Evolutionary conservation across 2,797 vertebrate genomes (phyloP), one percentile per base, ranked within the genome.

Genomic region (Sebastes steindachneri): DNA sequence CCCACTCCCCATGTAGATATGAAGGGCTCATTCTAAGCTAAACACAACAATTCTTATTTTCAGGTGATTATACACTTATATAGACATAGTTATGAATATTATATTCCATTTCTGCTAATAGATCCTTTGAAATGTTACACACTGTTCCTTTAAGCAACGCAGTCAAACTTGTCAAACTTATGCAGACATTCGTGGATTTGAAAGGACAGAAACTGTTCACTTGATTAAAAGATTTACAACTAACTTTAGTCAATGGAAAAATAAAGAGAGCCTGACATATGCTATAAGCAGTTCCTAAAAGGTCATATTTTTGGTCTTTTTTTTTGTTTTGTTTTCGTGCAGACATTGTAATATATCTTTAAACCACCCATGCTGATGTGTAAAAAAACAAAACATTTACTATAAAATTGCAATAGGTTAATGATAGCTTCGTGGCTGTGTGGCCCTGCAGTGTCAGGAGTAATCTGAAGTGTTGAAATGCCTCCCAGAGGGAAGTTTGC

Each of bases 401-500:
- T 75, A 68, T 51, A 86, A 92, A 88, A 82, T 73, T 74, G 68
- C 74, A 60, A 66, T 48, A 69, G 83, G 88, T 88, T 90, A 90
- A 90, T 80, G 76, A 80, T 75, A 76, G 83, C 76, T 77, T 29
- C 35, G 59, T 65, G 87, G 72, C 79, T 91, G 88, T 93, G 90
- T 88, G 89, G 85, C 90, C 80, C 77, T 57, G 83, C 86, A 73
- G 89, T 69, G 57, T 93, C 82, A 81, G 88, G 83, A 86, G 81
- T 79, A 72, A 83, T 82, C 77, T 85, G 63, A 91, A 93, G 92
- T 95, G 94, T 95, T 93, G 94, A 95, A 96, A 95, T 88, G 90
- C 90, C 90, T 91, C 91, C 92, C 91, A 91, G 91, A 91, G 93
- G 92, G 91, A 94, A 89, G 92, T 95, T 93, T 95, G 94, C 94